Conservation (phyloP, 2,888 invertebrate species). For the Erpobdella octoculata region DNA sequence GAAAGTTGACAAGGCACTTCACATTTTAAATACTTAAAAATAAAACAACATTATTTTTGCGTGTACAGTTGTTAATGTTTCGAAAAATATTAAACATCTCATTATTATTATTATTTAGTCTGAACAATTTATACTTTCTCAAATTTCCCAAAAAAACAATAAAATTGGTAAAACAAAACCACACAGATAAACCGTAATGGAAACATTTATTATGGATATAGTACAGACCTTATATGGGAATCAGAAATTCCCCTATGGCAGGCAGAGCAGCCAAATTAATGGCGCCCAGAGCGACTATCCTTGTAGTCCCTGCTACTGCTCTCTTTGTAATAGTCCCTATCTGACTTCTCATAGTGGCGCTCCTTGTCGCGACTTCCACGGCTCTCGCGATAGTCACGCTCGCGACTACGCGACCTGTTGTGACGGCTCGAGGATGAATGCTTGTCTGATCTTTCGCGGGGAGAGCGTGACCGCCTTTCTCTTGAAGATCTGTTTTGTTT, state of each 20-base stretch:
- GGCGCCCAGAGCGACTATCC: conserved; percentile 8
- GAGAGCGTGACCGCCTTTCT: conserved; percentile 66
- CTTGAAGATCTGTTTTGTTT: conserved; percentile 24
- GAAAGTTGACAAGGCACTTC: no score
- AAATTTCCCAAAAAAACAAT: no score
- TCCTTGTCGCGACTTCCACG: conserved; percentile 52
- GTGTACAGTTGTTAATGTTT: no score
- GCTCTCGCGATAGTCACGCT: conserved; percentile 58
- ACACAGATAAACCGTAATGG: no score
- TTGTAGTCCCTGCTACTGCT: conserved; percentile 28
- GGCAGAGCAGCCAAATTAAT: not conserved
- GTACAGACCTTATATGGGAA: no score
- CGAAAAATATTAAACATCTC: no score
- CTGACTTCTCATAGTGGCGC: conserved; percentile 40
- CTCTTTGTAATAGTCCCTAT: conserved; percentile 45
- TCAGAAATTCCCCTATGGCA: not conserved
- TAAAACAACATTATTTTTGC: no score
- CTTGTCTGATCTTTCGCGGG: conserved; percentile 59
- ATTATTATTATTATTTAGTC: no score
- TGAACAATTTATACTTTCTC: no score
- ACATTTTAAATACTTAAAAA: no score
- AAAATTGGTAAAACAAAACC: no score
- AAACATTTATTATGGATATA: no score
- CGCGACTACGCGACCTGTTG: conserved; percentile 52
- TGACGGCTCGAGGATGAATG: conserved; percentile 39